These are phyloP conservation scores for Dendronephthya gigantea DNA, from an alignment of 64 coral and sea anemone species.

Conservation along the genomic window DNA sequence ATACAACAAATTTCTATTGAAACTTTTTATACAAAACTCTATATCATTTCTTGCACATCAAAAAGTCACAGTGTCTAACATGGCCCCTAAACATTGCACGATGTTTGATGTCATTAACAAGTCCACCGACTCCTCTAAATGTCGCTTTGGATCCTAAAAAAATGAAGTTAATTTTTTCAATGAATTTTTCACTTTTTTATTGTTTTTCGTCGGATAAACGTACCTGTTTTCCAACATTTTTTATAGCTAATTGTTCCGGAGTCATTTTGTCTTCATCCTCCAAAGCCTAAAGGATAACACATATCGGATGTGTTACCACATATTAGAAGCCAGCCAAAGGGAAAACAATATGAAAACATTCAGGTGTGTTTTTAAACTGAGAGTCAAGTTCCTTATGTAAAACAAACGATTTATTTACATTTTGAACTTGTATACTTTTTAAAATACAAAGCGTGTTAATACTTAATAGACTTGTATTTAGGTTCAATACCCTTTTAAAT, in stretches of 20 bases:
- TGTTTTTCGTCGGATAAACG: not conserved
- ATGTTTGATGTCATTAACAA: constrained; percentile 92
- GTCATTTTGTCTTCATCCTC: constrained; percentile 98
- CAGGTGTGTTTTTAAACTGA: too few species aligned
- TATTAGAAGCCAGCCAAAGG: too few species aligned
- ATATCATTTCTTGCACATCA: constrained; percentile 17
- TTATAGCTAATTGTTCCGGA: constrained; percentile 80
- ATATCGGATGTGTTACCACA: not conserved
- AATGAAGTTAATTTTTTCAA: not conserved
- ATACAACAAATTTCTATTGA: too few species aligned
- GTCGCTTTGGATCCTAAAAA: constrained; percentile 77
- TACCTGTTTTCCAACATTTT: constrained; percentile 92
- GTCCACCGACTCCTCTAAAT: constrained; percentile 90
- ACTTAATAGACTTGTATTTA: too few species aligned
- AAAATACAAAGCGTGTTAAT: too few species aligned
- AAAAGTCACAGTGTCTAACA: constrained; percentile 88
- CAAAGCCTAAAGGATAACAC: constrained; percentile 49
- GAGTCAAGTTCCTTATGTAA: too few species aligned
- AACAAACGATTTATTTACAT: too few species aligned
- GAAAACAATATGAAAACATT: too few species aligned
- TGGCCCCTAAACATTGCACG: constrained; percentile 76
- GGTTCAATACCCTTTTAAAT: too few species aligned
- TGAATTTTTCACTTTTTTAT: not conserved
- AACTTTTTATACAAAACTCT: not conserved
- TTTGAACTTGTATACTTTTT: too few species aligned